Evolutionary conservation across 2,797 vertebrate genomes (phyloP).

Genomic region (Pseudotriccus pelzelni): DNA sequence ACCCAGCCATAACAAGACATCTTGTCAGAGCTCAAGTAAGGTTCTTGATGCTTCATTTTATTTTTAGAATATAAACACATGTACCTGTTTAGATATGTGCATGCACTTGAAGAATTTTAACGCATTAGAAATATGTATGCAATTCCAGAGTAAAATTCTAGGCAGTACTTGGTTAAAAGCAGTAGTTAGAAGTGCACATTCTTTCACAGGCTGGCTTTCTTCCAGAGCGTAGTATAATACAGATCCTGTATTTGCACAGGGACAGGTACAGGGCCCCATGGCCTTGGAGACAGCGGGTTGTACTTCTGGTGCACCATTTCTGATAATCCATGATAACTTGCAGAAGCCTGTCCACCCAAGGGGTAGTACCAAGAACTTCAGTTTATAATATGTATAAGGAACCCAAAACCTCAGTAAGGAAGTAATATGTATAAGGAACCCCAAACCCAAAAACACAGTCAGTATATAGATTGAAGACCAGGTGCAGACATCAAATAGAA

Average conservation of each 20-base stretch:
- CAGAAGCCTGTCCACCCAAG: background rate
- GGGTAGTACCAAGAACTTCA: background rate
- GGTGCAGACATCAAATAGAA: background rate
- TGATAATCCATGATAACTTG: background rate
- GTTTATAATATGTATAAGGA: background rate
- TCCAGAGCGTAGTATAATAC: background rate
- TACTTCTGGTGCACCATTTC: background rate
- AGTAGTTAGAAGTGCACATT: background rate
- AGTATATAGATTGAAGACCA: background rate
- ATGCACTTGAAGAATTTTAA: background rate
- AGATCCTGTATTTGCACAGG: background rate
- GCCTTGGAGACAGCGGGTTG: background rate
- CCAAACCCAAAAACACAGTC: background rate
- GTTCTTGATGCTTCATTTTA: background rate
- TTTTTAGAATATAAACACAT: background rate
- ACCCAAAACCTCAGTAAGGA: background rate
- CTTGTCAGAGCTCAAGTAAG: slow-evolving; percentile 89
- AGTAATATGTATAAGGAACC: too few relatives aligned
- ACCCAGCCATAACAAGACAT: slow-evolving; percentile 86
- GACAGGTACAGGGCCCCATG: background rate
- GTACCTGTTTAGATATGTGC: background rate
- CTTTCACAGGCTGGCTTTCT: background rate
- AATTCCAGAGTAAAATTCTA: background rate
- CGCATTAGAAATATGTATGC: background rate
- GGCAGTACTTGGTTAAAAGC: background rate